Percentiles rank a stretch among this genome's conserved stretches.
These are phyloP conservation scores for Tillus elongatus DNA, from an alignment of 2,888 invertebrate genomes.

Conservation along the genomic window DNA sequence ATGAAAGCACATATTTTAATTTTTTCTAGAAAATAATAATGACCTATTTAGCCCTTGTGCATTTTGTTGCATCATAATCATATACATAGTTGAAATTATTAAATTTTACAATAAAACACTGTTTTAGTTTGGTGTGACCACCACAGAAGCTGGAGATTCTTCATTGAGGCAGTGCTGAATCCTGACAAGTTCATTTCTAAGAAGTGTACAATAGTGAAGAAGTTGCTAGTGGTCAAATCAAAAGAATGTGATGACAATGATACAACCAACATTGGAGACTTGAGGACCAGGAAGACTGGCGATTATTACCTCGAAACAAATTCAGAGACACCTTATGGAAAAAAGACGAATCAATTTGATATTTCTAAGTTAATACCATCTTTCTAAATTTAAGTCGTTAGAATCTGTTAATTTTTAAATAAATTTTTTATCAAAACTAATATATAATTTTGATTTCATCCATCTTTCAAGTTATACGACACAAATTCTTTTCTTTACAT, in stretches of 20 bases:
- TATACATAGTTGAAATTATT: no score
- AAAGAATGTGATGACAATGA: slow-evolving; percentile 1
- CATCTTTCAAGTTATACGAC: no score
- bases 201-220: slow-evolving; percentile 19
- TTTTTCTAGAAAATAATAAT: no score
- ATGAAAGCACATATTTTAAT: no score
- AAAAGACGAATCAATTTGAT: neutral
- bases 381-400: no score
- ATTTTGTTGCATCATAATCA: no score
- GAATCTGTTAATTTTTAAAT: no score
- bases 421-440: no score
- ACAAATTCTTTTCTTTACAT: no score
- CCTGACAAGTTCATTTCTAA: slow-evolving; percentile 23
- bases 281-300: slow-evolving; percentile 2
- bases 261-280: slow-evolving; percentile 2
- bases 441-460: no score
- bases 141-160: slow-evolving; percentile 25
- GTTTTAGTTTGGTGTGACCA: slow-evolving; percentile 31
- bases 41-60: no score
- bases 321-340: neutral
- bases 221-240: neutral
- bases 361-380: slow-evolving; percentile 2
- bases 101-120: no score
- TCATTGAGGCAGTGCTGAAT: slow-evolving; percentile 28
- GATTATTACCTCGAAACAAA: slow-evolving; percentile 1